These are phyloP conservation scores for Oegoconia quadripuncta DNA, from an alignment of 2,888 invertebrate species.

Conservation along the genomic window DNA sequence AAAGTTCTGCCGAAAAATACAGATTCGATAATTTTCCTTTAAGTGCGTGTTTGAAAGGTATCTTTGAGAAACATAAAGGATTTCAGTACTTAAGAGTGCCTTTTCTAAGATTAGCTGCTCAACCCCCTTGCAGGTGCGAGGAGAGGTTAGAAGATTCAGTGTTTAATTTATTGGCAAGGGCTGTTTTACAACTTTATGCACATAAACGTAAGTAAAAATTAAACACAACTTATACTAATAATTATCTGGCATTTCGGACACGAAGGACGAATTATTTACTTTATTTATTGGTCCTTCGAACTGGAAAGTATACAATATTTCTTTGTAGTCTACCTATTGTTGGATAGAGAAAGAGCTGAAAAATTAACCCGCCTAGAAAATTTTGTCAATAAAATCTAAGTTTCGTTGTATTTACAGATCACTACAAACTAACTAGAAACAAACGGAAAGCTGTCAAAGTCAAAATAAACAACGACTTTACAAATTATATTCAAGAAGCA, in stretches of 20 bases:
- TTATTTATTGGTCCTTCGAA: constrained; percentile 2
- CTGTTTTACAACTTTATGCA: constrained; percentile 81
- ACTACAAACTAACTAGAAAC: constrained; percentile 56
- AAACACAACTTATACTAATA: not conserved
- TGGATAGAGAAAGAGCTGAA: too few relatives aligned
- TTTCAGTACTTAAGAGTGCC: constrained; percentile 77
- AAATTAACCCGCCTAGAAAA: too few relatives aligned
- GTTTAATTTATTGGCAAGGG: constrained; percentile 79
- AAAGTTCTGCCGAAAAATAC: constrained; percentile 21
- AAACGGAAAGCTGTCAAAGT: constrained; percentile 62
- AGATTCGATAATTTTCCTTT: constrained; percentile 83
- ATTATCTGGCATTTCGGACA: too few relatives aligned
- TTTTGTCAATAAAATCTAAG: not conserved
- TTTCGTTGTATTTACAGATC: constrained; percentile 58
- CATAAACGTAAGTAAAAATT: constrained; percentile 67
- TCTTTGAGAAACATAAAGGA: constrained; percentile 47
- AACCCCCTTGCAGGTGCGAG: constrained; percentile 75
- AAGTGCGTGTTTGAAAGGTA: constrained; percentile 69
- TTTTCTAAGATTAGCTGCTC: constrained; percentile 86
- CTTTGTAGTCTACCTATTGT: too few relatives aligned
- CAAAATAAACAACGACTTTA: constrained; percentile 48
- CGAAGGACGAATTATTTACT: not conserved
- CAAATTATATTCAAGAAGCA: constrained; percentile 47
- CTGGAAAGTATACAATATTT: too few relatives aligned
- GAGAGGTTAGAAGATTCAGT: constrained; percentile 70